These are phyloP conservation scores for Mixornis gularis DNA, from an alignment of 2,113 vertebrate genomes.

Conservation along the genomic window DNA sequence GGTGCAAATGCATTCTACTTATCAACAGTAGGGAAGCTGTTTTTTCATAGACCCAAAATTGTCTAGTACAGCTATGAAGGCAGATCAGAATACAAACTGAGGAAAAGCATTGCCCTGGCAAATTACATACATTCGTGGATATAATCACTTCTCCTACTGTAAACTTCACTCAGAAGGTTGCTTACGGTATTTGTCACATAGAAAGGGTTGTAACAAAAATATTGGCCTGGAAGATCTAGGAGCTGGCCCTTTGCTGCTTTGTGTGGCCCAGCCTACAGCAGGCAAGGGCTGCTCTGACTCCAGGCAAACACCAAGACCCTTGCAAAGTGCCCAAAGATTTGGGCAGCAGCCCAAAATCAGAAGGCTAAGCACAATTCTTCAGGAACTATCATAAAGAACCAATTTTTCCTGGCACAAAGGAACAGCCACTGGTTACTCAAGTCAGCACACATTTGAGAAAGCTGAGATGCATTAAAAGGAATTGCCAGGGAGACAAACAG, in stretches of 20 bases:
- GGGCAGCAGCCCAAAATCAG: background rate
- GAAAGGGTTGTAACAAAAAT: background rate
- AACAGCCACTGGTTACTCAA: background rate
- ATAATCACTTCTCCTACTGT: background rate
- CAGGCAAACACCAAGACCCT: background rate
- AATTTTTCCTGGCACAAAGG: background rate
- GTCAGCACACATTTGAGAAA: background rate
- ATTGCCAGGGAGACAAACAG: background rate
- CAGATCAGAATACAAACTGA: background rate
- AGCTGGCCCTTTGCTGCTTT: background rate
- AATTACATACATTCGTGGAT: background rate
- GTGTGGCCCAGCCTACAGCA: background rate
- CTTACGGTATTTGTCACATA: background rate
- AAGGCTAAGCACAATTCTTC: background rate
- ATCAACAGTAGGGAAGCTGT: background rate
- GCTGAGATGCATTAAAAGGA: background rate
- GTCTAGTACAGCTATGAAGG: background rate
- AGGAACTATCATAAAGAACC: background rate
- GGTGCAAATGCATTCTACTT: background rate
- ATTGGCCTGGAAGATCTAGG: background rate
- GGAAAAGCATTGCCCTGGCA: background rate
- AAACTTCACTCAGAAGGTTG: background rate
- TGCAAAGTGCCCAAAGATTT: background rate
- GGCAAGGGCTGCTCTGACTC: background rate
- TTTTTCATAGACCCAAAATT: background rate